Evolutionary conservation across 2,113 vertebrate species (phyloP).

Genomic region (Clarias magur): DNA sequence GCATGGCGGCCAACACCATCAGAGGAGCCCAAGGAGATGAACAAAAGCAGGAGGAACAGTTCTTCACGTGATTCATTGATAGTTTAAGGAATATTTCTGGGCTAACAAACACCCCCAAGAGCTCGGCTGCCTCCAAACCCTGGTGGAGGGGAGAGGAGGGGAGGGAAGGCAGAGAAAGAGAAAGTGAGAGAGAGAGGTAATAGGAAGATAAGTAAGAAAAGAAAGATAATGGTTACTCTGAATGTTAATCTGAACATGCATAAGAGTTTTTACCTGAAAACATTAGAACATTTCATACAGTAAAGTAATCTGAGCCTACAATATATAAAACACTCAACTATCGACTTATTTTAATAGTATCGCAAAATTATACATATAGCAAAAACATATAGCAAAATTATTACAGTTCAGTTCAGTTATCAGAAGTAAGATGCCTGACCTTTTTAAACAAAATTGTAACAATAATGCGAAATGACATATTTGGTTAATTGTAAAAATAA

Average conservation of each 20-base stretch:
- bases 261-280: too few species aligned
- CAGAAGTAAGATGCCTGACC: not conserved
- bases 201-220: not conserved
- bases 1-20: constrained; percentile 78
- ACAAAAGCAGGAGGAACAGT: constrained; percentile 64
- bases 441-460: not conserved
- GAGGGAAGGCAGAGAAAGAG: not conserved
- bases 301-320: not conserved
- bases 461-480: too few species aligned
- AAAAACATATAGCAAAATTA: not conserved
- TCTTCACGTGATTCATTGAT: constrained; percentile 73
- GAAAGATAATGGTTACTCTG: not conserved
- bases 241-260: not conserved
- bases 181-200: not conserved
- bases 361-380: too few species aligned
- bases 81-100: constrained; percentile 85
- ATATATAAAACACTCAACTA: not conserved
- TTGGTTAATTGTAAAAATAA: too few species aligned
- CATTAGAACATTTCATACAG: too few species aligned
- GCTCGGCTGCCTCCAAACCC: constrained; percentile 80
- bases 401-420: not conserved
- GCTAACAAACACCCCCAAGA: constrained; percentile 85
- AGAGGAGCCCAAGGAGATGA: constrained; percentile 76
- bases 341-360: not conserved
- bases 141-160: constrained; percentile 52